These are phyloP conservation scores for Eupeodes latifasciatus DNA, from an alignment of 2,888 invertebrate species.

Conservation along the genomic window DNA sequence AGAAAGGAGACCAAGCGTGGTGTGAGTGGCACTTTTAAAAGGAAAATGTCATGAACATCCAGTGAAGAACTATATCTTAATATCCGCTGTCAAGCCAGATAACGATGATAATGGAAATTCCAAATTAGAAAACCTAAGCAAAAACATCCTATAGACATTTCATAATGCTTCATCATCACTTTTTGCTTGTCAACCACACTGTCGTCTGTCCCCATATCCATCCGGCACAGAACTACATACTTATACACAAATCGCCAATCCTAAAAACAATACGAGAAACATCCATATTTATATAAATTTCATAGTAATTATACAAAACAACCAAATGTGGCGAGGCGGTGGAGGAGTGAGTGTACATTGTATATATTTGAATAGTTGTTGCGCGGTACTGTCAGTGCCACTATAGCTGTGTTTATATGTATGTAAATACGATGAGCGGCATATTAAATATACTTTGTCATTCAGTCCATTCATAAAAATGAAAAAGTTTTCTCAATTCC, in stretches of 20 bases:
- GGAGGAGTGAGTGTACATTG: constrained; percentile 14
- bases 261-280: too few relatives aligned
- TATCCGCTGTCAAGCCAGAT: too few relatives aligned
- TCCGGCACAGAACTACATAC: constrained; percentile 3
- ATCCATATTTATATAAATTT: not conserved
- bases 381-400: not conserved
- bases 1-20: too few relatives aligned
- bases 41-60: too few relatives aligned
- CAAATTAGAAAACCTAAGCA: too few relatives aligned
- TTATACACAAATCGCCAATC: constrained; percentile 1
- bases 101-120: too few relatives aligned
- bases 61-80: too few relatives aligned
- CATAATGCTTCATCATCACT: not conserved
- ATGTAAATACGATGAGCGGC: not conserved
- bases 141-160: too few relatives aligned
- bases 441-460: constrained; percentile 49
- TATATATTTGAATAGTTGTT: constrained; percentile 22
- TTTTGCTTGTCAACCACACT: constrained; percentile 30
- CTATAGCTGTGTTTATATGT: too few relatives aligned
- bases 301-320: constrained; percentile 17
- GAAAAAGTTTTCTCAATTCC: constrained; percentile 73
- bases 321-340: constrained; percentile 22
- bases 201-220: not conserved
- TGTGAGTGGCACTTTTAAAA: too few relatives aligned
- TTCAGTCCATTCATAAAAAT: constrained; percentile 67